Evolutionary conservation across 2,888 invertebrate genomes (phyloP).

Genomic region (Drosophila helvetica): DNA sequence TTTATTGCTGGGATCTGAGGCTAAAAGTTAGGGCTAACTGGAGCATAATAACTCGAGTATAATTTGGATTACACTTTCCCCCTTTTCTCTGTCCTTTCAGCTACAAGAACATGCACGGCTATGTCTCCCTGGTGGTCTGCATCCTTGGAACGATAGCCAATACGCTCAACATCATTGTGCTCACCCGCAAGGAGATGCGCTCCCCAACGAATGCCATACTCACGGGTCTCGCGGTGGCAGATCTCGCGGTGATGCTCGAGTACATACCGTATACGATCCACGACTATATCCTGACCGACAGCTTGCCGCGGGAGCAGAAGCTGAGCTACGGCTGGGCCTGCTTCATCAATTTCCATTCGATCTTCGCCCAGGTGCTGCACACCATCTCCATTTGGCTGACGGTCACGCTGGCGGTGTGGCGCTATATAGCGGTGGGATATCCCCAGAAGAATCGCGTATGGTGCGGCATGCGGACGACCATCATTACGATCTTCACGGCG

Average conservation of each 20-base stretch:
- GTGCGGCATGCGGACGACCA: constrained; percentile 92
- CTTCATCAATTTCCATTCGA: constrained; percentile 95
- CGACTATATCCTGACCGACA: constrained; percentile 87
- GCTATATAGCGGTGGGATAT: constrained; percentile 93
- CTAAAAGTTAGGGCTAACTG: constrained; percentile 29
- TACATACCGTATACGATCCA: constrained; percentile 96
- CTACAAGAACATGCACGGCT: constrained; percentile 92
- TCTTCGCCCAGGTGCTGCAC: constrained; percentile 94
- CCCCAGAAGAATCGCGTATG: constrained; percentile 92
- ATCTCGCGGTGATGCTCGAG: constrained; percentile 96
- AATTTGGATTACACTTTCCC: constrained; percentile 4
- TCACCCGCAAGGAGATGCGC: constrained; percentile 94
- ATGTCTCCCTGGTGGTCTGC: constrained; percentile 93
- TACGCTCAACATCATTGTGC: constrained; percentile 94
- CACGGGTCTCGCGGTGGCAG: constrained; percentile 95
- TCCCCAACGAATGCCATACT: constrained; percentile 96
- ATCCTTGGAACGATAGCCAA: constrained; percentile 95
- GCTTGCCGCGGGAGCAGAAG: constrained; percentile 84
- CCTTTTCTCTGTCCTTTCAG: constrained; percentile 67
- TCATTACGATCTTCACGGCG: constrained; percentile 90
- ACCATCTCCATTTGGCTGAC: constrained; percentile 97
- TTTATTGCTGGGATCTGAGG: constrained; percentile 25
- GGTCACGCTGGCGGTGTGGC: constrained; percentile 95
- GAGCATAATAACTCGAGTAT: constrained; percentile 37
- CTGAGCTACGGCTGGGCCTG: constrained; percentile 91